Percentiles rank a stretch among this genome's conserved stretches.
Conservation (phyloP, 1,140 invertebrate species). For the Cydia strobilella region DNA sequence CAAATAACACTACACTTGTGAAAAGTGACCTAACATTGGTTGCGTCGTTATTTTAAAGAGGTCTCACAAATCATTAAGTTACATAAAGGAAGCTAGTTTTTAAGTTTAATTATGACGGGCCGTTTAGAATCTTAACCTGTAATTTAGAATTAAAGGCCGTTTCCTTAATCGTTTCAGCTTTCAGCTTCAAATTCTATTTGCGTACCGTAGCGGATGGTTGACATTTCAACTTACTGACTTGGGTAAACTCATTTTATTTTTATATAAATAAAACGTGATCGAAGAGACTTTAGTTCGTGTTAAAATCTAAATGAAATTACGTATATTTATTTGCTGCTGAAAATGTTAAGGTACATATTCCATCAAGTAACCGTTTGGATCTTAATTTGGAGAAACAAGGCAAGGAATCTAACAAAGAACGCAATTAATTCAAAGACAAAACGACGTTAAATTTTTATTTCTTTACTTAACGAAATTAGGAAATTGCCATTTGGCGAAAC, state of each 20-base stretch:
- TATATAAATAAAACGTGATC: slow-evolving; percentile 9
- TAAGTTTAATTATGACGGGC: slow-evolving; percentile 8
- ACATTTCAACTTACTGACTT: slow-evolving; percentile 2
- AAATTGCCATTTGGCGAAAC: not conserved
- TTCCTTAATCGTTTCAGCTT: slow-evolving; percentile 23
- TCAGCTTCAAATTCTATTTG: slow-evolving; percentile 14
- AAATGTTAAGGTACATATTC: not conserved
- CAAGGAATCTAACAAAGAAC: slow-evolving; percentile 2
- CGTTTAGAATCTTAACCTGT: slow-evolving; percentile 25
- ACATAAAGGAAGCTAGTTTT: slow-evolving; percentile 11
- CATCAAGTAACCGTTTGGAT: not conserved
- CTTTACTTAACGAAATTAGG: not conserved
- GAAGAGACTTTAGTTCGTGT: not conserved
- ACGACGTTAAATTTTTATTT: not conserved
- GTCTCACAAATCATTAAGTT: not conserved
- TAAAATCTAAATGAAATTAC: not conserved
- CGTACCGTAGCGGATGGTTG: not conserved
- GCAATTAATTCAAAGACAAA: not conserved
- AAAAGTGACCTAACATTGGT: slow-evolving; percentile 27
- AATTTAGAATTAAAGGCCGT: slow-evolving; percentile 28
- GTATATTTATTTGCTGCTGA: not conserved
- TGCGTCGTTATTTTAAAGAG: slow-evolving; percentile 12
- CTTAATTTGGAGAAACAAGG: slow-evolving; percentile 6
- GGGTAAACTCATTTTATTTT: not conserved
- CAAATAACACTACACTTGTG: slow-evolving; percentile 30